These are phyloP conservation scores for Formica aserva DNA, from an alignment of 2,888 invertebrate genomes.

Conservation along the genomic window DNA sequence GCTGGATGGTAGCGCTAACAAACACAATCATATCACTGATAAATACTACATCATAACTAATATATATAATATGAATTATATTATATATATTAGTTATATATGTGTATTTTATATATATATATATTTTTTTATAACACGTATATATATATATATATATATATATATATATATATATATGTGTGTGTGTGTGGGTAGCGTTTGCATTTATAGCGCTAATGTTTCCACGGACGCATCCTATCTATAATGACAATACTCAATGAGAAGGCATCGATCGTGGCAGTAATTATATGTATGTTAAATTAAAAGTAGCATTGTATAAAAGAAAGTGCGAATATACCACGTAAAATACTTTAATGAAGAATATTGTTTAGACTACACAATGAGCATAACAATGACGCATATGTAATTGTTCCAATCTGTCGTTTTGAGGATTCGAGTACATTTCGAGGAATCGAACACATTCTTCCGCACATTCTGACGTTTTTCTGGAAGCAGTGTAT, in stretches of 20 bases:
- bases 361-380: constrained; percentile 42
- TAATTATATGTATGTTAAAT: constrained; percentile 62
- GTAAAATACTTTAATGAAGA: constrained; percentile 43
- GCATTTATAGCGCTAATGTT: too few relatives aligned
- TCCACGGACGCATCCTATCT: constrained; percentile 4
- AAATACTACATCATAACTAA: too few relatives aligned
- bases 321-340: constrained; percentile 56
- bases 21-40: too few relatives aligned
- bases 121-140: too few relatives aligned
- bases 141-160: too few relatives aligned
- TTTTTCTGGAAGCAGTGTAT: constrained; percentile 33
- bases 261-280: constrained; percentile 65
- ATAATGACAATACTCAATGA: constrained; percentile 50
- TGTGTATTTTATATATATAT: too few relatives aligned
- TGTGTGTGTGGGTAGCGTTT: too few relatives aligned
- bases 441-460: not conserved
- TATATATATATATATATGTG: too few relatives aligned
- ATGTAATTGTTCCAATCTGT: constrained; percentile 1
- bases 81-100: too few relatives aligned
- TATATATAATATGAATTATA: too few relatives aligned
- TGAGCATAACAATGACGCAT: constrained; percentile 45
- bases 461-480: not conserved
- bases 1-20: too few relatives aligned
- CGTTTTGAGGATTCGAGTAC: constrained; percentile 1
- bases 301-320: constrained; percentile 70